These are phyloP conservation scores for Florisuga fusca DNA, from an alignment of 2,797 vertebrate genomes.

Conservation along the genomic window DNA sequence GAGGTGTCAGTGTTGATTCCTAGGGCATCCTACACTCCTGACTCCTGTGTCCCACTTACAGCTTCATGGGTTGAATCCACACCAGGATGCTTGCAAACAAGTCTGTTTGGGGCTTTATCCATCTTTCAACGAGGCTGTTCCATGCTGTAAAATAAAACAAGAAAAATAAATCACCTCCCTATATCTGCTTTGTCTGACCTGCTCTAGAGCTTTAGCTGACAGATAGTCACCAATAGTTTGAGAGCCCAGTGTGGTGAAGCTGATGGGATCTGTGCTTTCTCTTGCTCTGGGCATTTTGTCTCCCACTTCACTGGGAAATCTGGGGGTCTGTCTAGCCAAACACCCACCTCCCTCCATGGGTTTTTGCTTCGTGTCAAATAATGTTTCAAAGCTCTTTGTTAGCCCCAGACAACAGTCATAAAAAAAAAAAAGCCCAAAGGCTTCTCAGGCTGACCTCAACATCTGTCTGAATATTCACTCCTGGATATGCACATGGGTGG, in stretches of 20 bases:
- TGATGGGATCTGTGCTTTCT: not conserved
- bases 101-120: not conserved
- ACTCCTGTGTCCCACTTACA: not conserved
- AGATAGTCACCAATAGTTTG: not conserved
- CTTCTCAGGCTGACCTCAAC: not conserved
- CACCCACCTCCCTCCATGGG: not conserved
- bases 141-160: not conserved
- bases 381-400: not conserved
- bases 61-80: not conserved
- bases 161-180: not conserved
- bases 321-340: not conserved
- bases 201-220: not conserved
- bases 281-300: not conserved
- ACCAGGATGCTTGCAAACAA: not conserved
- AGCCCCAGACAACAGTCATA: not conserved
- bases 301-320: not conserved
- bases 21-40: not conserved
- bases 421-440: not conserved
- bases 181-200: not conserved
- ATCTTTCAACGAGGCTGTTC: not conserved
- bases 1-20: not conserved
- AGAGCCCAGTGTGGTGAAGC: not conserved
- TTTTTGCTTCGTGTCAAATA: not conserved
- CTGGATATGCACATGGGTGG: not conserved
- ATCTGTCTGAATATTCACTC: not conserved